These are phyloP conservation scores for Acromyrmex charruanus DNA, from an alignment of 1,140 invertebrate species.

Conservation along the genomic window DNA sequence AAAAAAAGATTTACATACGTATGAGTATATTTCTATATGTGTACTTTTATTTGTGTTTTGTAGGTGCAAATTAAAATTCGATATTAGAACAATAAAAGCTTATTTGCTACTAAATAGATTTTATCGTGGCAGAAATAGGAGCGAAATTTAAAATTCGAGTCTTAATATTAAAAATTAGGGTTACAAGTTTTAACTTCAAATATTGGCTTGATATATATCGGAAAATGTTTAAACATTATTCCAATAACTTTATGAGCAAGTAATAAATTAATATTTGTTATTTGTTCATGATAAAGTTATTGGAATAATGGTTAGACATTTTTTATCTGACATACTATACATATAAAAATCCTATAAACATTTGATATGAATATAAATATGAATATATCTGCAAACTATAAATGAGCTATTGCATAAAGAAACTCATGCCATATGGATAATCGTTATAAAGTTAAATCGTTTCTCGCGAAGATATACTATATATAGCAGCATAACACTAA, in stretches of 20 bases:
- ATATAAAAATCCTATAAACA: not conserved
- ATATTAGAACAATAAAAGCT: not conserved
- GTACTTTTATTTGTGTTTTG: not conserved
- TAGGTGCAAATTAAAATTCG: not conserved
- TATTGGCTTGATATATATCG: not conserved
- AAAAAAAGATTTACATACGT: not conserved
- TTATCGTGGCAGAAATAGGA: not conserved
- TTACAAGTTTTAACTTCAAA: not conserved
- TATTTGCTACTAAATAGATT: not conserved
- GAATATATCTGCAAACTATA: slow-evolving; percentile 11
- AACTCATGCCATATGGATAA: slow-evolving; percentile 1
- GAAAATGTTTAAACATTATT: no score
- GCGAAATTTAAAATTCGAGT: not conserved
- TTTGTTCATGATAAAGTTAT: not conserved
- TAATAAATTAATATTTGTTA: not conserved
- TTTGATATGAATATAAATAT: not conserved
- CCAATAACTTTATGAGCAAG: no score
- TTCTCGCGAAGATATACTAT: not conserved
- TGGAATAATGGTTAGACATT: not conserved
- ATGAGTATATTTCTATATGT: not conserved
- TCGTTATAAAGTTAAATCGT: slow-evolving; percentile 50
- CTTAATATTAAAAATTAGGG: not conserved
- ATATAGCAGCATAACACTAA: slow-evolving; percentile 12
- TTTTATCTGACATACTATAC: not conserved
- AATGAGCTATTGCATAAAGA: slow-evolving; percentile 9